Base-by-base conservation (phyloP, 2,888 invertebrate species). In the Apodemia zela region DNA sequence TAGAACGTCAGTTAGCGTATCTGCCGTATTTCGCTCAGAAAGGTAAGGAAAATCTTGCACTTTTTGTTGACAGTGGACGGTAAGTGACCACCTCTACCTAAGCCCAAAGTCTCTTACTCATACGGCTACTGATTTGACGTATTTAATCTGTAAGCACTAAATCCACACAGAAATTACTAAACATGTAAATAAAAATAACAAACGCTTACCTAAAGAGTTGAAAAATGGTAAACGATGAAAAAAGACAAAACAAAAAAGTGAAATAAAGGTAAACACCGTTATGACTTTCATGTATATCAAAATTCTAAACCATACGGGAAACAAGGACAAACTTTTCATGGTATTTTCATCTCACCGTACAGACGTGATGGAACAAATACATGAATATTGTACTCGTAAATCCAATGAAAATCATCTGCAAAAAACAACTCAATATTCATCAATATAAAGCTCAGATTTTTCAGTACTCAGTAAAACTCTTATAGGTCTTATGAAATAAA, bases 361-460 rank as follows among this genome's bases (percentile, higher is more conserved):
- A 84, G 83, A 87, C 87, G 85, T 87, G 86, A 87, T 87, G 81
- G 81, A 85, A 86, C 85, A 89, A 88, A 89, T 83, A 89, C 84
- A 89, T 88, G 89, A 89, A 88, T 87, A 88, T 87, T 85, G 87
- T 86, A 84, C 83, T 85, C 54, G 81, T 85, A 81, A 89, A 85
- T 85, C 84, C 85, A 82, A 81, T 81, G 82, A 81, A 76, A 69
- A 67, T 65, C 72, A 74, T 61, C 73, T 71, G 60, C 60, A 68
- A 88, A 87, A 84, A 76, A 66, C 77, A 68, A 84, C 88, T 79
- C 77, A 84, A 81, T 76, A 70, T 69, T 73, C 66, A 71, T 68
- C 68, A 68, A 65, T 71, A 79, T 78, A 88, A 79, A 76, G 87
- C 82, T 67, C 80, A 87, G 71, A 85, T 80, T 85, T 78, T 81